A percentile compares a stretch with the other conserved stretches of the same genome.
Evolutionary conservation across 2,113 vertebrate species (phyloP).

Genomic region (Polyodon spathula): DNA sequence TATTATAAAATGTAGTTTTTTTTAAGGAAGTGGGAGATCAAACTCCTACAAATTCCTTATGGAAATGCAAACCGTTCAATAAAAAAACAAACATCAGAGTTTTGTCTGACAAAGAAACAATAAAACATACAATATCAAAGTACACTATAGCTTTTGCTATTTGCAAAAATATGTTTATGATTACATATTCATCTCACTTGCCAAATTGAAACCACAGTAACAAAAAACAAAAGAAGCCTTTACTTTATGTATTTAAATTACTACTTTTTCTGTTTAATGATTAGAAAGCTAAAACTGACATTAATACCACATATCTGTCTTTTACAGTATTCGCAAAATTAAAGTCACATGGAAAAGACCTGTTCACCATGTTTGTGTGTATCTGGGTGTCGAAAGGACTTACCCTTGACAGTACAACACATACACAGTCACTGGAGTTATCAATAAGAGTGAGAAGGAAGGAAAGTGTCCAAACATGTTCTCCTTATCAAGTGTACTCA

Average conservation of each 20-base stretch:
- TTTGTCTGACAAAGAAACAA: no score
- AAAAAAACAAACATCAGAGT: no score
- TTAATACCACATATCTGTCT: not conserved
- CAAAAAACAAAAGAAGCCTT: not conserved
- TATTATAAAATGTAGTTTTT: no score
- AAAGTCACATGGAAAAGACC: no score
- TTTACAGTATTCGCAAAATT: not conserved
- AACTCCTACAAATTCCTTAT: no score
- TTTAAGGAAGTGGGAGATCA: no score
- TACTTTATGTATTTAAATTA: slow-evolving; percentile 1
- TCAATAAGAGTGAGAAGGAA: no score
- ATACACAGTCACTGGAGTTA: no score
- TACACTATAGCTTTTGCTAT: not conserved
- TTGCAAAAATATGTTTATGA: slow-evolving; percentile 7
- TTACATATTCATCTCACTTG: not conserved
- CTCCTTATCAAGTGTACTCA: not conserved
- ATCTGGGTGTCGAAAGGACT: no score
- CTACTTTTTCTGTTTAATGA: not conserved
- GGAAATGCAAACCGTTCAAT: no score
- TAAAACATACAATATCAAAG: not conserved
- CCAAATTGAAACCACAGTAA: slow-evolving; percentile 3
- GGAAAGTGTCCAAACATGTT: not conserved
- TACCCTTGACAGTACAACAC: no score
- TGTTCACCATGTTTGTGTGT: no score
- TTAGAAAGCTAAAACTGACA: not conserved